Conservation (phyloP, 2,888 invertebrate genomes). For the Papilio protenor region DNA sequence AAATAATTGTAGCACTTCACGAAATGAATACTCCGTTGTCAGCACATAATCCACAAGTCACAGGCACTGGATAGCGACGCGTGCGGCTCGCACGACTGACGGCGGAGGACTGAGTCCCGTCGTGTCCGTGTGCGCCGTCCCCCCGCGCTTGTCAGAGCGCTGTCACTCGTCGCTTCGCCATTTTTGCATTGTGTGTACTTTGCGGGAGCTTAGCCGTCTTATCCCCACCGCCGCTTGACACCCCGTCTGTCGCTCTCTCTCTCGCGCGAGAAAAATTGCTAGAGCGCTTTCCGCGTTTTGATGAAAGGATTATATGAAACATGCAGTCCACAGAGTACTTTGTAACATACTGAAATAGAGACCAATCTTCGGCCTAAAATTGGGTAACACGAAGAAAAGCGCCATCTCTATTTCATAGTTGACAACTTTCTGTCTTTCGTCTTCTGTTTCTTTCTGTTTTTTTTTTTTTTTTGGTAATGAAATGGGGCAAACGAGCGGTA, state of each 20-base stretch:
- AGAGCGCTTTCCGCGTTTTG: slow-evolving; percentile 78
- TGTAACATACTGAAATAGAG: too few relatives aligned
- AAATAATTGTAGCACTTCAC: slow-evolving; percentile 66
- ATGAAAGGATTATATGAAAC: slow-evolving; percentile 82
- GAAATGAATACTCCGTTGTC: slow-evolving; percentile 67
- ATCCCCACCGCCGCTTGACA: slow-evolving; percentile 84
- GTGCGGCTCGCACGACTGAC: slow-evolving; percentile 63
- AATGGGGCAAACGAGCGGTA: too few relatives aligned
- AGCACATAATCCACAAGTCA: slow-evolving; percentile 77
- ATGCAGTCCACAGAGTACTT: too few relatives aligned
- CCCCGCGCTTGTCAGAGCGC: slow-evolving; percentile 74
- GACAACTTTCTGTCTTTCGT: too few relatives aligned
- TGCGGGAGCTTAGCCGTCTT: slow-evolving; percentile 84
- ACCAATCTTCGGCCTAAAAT: too few relatives aligned
- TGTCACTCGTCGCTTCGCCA: slow-evolving; percentile 83
- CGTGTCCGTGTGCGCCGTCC: slow-evolving; percentile 53
- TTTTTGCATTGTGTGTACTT: slow-evolving; percentile 85
- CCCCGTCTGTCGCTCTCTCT: slow-evolving; percentile 74
- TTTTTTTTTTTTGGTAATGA: too few relatives aligned
- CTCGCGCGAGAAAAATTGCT: slow-evolving; percentile 74
- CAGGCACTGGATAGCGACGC: slow-evolving; percentile 53
- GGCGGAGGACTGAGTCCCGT: slow-evolving; percentile 70
- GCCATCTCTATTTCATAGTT: too few relatives aligned
- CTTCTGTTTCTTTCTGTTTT: too few relatives aligned
- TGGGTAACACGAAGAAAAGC: too few relatives aligned